These are phyloP conservation scores for Nebria brevicollis DNA, from an alignment of 2,888 invertebrate genomes.

Conservation along the genomic window DNA sequence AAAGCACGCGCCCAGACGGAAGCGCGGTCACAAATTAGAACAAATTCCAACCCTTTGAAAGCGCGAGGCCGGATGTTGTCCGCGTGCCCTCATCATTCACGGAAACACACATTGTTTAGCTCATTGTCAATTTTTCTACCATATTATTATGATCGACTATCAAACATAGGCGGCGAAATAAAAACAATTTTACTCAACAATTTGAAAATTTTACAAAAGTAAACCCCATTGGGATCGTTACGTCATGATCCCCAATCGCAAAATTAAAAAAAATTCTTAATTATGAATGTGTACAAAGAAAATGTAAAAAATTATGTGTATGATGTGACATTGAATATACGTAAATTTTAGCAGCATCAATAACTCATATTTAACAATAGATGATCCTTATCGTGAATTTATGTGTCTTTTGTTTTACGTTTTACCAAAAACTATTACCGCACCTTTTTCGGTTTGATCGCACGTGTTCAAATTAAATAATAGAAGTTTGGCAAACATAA, in stretches of 20 bases:
- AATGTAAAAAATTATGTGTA: no score
- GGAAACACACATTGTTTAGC: background rate
- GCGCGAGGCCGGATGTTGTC: slow-evolving; percentile 48
- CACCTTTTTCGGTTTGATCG: background rate
- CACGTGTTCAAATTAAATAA: background rate
- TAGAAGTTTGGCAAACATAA: background rate
- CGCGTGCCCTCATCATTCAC: slow-evolving; percentile 23
- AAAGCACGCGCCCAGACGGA: slow-evolving; percentile 57
- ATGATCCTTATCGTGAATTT: background rate
- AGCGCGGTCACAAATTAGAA: slow-evolving; percentile 54
- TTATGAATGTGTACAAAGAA: no score
- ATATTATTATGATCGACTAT: background rate
- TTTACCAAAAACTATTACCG: background rate
- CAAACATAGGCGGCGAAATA: background rate
- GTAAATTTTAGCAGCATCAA: background rate
- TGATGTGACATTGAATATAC: background rate
- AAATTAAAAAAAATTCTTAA: no score
- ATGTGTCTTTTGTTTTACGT: background rate
- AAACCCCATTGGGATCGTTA: no score
- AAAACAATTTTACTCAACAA: background rate
- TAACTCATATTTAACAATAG: background rate
- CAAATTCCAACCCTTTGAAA: slow-evolving; percentile 55
- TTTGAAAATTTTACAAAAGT: background rate
- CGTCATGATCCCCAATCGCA: no score
- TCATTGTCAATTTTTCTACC: background rate